Conservation (phyloP, 2,797 vertebrate species). For the Artibeus lituratus region DNA sequence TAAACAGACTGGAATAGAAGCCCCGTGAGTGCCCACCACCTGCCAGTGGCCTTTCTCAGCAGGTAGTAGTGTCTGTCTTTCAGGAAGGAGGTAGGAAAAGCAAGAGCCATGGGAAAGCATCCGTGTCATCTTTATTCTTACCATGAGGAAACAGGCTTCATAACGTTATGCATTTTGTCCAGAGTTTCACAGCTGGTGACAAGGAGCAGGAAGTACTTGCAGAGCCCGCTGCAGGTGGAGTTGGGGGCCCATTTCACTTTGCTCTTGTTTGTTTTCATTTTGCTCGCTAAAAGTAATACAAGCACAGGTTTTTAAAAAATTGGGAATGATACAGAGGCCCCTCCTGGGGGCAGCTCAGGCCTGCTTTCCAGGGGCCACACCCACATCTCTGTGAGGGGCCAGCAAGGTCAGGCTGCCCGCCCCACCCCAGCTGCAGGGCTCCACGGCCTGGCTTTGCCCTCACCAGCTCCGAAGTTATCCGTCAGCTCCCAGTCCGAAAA, state of each 20-base stretch:
- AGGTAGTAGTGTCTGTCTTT: background rate
- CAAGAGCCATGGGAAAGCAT: background rate
- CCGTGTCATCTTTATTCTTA: background rate
- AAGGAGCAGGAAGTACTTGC: background rate
- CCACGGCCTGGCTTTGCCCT: background rate
- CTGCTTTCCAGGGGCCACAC: background rate
- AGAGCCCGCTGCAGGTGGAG: background rate
- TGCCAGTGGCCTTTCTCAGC: background rate
- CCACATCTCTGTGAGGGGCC: background rate
- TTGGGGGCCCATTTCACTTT: background rate
- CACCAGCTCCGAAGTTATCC: background rate
- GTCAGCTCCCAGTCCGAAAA: background rate
- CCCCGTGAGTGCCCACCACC: background rate
- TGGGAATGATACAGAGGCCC: no score
- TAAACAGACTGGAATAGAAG: background rate
- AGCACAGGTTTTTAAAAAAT: background rate
- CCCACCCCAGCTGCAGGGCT: fast-evolving
- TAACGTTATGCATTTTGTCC: background rate
- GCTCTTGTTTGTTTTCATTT: background rate
- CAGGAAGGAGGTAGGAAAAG: background rate
- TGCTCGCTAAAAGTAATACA: background rate
- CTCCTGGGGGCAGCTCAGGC: background rate
- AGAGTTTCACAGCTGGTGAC: background rate
- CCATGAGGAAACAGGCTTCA: background rate
- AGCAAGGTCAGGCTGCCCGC: no score